Base-by-base conservation (phyloP, 2,888 invertebrate genomes). In the Cordylochernes scorpioides region DNA sequence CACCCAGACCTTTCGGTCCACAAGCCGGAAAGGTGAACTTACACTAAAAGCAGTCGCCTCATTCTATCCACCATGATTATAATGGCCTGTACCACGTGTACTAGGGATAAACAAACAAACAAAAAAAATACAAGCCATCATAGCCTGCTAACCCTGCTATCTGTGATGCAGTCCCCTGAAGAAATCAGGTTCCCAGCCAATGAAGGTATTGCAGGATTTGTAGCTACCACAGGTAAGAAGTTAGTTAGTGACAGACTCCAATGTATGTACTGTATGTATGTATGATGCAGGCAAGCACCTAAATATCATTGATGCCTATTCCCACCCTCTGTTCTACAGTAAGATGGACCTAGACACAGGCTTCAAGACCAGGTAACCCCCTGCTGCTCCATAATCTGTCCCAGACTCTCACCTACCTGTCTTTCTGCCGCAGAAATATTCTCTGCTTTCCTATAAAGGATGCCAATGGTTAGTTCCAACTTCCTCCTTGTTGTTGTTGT, bases 391-490 rank as follows among this genome's bases (percentile, higher is more conserved):
- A 22, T 13, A 6, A 13, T 10, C 12, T 31, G n/a, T n/a, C n/a
- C n/a, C n/a, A n/a, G n/a, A n/a, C n/a, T n/a, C n/a, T n/a, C n/a
- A n/a, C n/a, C n/a, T n/a, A n/a, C n/a, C n/a, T n/a, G n/a, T n/a
- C n/a, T n/a, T n/a, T n/a, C n/a, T n/a, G n/a, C n/a, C 46, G 19
- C 51, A 68, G 72, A 48, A 71, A 70, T 46, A 67, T 80, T 37
- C 58, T 82, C 12, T 74, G 74, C 50, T 75, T 80, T 49, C 80
- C 82, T 2, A 73, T 82, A 39, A 64, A 69, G 35, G 71, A 74
- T 46, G 68, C 70, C 44, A 55, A 54, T 35, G 53, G 53, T 49
- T 40, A 42, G 43, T 15, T n/a, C n/a, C n/a, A n/a, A n/a, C n/a
- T n/a, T n/a, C n/a, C n/a, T n/a, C n/a, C n/a, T n/a, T n/a, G n/a